Evolutionary conservation across 2,888 invertebrate species (phyloP).

Genomic region (Drosophila birchii): DNA sequence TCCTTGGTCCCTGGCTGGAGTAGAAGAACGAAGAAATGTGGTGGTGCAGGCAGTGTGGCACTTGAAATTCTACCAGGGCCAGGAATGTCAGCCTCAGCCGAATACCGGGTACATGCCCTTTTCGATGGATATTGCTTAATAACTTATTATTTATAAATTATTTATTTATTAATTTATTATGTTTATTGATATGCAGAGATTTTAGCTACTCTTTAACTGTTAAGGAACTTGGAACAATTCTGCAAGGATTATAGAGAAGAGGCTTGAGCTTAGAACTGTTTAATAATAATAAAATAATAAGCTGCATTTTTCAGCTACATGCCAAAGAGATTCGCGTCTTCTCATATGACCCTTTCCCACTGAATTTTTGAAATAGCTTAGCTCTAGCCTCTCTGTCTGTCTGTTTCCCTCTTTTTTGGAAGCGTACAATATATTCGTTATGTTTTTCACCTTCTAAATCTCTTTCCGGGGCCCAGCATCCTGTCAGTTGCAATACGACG

Average conservation of each 20-base stretch:
- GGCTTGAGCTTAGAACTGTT: background rate
- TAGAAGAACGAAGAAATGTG: background rate
- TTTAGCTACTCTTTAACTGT: background rate
- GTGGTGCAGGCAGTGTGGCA: conserved; percentile 4
- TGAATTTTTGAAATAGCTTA: background rate
- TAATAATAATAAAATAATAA: background rate
- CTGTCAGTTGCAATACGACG: conserved; percentile 36
- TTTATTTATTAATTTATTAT: background rate
- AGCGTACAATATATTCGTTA: conserved; percentile 4
- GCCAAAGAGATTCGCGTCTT: background rate
- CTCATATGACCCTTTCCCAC: background rate
- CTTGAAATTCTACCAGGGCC: conserved; percentile 12
- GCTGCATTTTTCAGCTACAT: background rate
- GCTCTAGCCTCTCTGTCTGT: background rate
- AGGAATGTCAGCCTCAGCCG: background rate
- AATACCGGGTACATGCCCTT: background rate
- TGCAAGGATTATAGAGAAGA: background rate
- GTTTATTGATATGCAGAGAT: too few relatives aligned
- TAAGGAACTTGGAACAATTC: rapidly evolving
- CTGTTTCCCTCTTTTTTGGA: background rate
- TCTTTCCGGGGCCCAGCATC: conserved; percentile 13
- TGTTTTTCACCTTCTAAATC: background rate
- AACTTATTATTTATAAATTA: too few relatives aligned
- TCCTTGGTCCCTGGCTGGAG: conserved; percentile 3
- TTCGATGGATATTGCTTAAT: background rate